Evolutionary conservation across 2,797 vertebrate species (phyloP), one percentile per base, ranked within the genome.

Genomic region (Hoplostethus atlanticus): DNA sequence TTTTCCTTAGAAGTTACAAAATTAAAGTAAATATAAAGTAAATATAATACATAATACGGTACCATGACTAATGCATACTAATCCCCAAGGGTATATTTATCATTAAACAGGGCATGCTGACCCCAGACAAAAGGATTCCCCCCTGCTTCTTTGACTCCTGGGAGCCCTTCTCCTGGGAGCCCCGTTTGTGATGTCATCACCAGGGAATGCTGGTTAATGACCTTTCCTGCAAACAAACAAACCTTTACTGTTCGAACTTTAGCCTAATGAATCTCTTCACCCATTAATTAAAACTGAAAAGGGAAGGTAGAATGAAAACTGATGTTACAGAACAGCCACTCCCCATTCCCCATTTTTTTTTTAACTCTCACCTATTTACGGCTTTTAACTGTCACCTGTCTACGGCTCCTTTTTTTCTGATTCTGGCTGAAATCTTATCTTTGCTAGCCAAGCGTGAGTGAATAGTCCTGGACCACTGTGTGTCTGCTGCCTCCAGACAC

Each of bases 211-310:
- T 5, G 4, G 48, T 34, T 84, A 87, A 89, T 83, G 81, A 89
- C 85, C 83, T 84, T 73, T 50, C 54, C 47, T 70, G 59, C 61
- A 84, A 76, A 89, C 79, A 92, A 87, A 85, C 80, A 86, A 68
- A 73, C 60, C 55, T 61, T 85, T 67, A 59, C 50, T 73, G 48
- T 72, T 81, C 60, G 65, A 50, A 75, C 61, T 70, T 66, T 48
- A 46, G 67, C 67, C 73, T 88, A 87, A 85, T 87, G 88, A 73
- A 86, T 87, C 83, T 71, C 65, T 76, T 77, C 73, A 73, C 21
- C 62, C 47, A 71, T 70, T 60, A 60, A 38, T 81, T 79, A 63
- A 38, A 44, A 61, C n/a, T 47, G 13, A 28, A 15, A 50, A 61
- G 58, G 52, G 67, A 78, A 65, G 48, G 50, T 48, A 17, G 28